Evolutionary conservation across 2,797 vertebrate species (phyloP).

Genomic region (Neoniphon sammara): DNA sequence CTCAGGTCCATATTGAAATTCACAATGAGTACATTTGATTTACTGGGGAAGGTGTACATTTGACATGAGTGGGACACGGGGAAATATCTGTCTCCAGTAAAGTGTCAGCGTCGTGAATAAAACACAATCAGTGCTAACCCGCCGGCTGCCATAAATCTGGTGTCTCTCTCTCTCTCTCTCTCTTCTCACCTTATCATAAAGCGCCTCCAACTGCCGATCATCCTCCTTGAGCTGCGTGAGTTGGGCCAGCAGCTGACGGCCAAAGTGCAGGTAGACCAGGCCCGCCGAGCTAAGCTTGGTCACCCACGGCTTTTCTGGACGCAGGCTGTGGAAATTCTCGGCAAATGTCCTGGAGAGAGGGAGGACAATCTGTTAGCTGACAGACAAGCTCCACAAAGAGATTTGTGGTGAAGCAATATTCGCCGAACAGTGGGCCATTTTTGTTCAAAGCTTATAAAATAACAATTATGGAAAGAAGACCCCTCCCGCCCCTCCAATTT

Average conservation of each 20-base stretch:
- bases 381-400: background rate
- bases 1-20: background rate
- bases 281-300: slow-evolving; percentile 97
- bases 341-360: slow-evolving; percentile 84
- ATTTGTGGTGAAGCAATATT: background rate
- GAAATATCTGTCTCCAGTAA: slow-evolving; percentile 24
- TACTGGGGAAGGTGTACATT: background rate
- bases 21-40: slow-evolving; percentile 2
- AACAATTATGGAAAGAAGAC: background rate
- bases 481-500: background rate
- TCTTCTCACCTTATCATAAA: slow-evolving; percentile 89
- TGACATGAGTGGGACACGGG: background rate
- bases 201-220: slow-evolving; percentile 80
- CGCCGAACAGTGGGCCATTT: background rate
- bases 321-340: slow-evolving; percentile 88
- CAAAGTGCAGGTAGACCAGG: slow-evolving; percentile 92
- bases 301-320: slow-evolving; percentile 89
- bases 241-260: slow-evolving; percentile 84
- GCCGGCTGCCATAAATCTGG: slow-evolving; percentile 5
- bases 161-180: slow-evolving; percentile 32
- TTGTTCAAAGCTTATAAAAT: background rate
- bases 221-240: slow-evolving; percentile 83
- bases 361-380: background rate
- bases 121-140: slow-evolving; percentile 31
- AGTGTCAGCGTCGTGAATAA: slow-evolving; percentile 24